Base-by-base conservation (phyloP, 2,888 invertebrate species). In the Nycteola revayana region DNA sequence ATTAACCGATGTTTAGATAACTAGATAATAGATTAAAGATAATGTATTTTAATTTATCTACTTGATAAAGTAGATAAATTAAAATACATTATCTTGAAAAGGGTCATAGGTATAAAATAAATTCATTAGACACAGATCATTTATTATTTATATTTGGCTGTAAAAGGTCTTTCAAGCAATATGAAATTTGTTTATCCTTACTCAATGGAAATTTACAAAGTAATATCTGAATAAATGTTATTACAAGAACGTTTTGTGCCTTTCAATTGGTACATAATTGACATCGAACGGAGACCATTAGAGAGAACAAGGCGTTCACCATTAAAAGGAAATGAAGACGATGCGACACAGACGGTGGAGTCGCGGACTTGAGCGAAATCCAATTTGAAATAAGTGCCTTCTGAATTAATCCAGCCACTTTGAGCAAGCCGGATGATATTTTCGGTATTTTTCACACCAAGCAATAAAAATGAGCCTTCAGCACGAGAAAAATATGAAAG, bases 301-400 rank as follows among this genome's bases (percentile, higher is more conserved):
- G 59, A 66, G 45, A 52, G 63, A 66, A 69, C 67, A 70, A 75
- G 63, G 69, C 60, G 67, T 66, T 71, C 78, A 79, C 75, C 77
- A 81, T 83, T 78, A 80, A 75, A 76, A 76, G 72, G 72, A 72
- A 79, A 76, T 77, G 70, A 78, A 74, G 70, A 66, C 66, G 73
- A 69, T 60, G 63, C 66, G 66, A 60, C 62, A 63, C 65, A 65
- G 59, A 47, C 59, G 52, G 44, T 41, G 50, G 59, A 71, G 65
- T 70, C 75, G 72, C 66, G 70, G 42, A 64, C 66, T 67, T 62
- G 70, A 78, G 68, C 68, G 75, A 83, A 87, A 86, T 86, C 83
- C 86, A 86, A 88, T 88, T 87, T 83, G 84, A 84, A 85, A 86
- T 87, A 87, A 88, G 87, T 87, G 86, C 84, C 79, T 78, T 77